Evolutionary conservation across 2,113 vertebrate genomes (phyloP).

Genomic region (Zosterops hypoxanthus): DNA sequence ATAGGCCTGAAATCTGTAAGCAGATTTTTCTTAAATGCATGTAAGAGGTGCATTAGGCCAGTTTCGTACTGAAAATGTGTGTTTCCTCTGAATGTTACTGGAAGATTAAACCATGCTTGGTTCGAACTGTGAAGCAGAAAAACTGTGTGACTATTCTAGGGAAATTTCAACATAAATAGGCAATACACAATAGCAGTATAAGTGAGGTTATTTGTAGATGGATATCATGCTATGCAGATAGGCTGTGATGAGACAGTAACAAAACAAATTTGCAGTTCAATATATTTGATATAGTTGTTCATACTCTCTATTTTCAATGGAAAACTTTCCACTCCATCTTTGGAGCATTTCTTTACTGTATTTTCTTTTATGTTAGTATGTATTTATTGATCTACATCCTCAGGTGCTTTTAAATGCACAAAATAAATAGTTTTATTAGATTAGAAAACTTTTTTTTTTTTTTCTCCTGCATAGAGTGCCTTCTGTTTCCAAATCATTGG

Average conservation of each 20-base stretch:
- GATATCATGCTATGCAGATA: not conserved
- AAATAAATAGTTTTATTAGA: not conserved
- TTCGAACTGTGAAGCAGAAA: constrained; percentile 19
- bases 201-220: not conserved
- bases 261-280: not conserved
- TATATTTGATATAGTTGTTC: not conserved
- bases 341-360: not conserved
- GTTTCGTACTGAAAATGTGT: not conserved
- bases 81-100: not conserved
- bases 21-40: not conserved
- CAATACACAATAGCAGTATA: not conserved
- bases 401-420: not conserved
- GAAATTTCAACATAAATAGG: not conserved
- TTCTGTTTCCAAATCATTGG: not conserved
- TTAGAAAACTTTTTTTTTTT: not conserved
- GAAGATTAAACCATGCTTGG: not conserved
- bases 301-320: not conserved
- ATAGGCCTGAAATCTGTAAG: not conserved
- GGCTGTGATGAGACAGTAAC: not conserved
- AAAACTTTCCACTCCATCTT: not conserved
- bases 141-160: not conserved
- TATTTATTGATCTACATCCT: not conserved
- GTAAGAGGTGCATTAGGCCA: not conserved
- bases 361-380: not conserved
- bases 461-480: not conserved